Percentiles rank a stretch among this genome's conserved stretches.
Evolutionary conservation across 2,113 vertebrate species (phyloP).

Genomic region (Stomatorhinus ivindoensis): DNA sequence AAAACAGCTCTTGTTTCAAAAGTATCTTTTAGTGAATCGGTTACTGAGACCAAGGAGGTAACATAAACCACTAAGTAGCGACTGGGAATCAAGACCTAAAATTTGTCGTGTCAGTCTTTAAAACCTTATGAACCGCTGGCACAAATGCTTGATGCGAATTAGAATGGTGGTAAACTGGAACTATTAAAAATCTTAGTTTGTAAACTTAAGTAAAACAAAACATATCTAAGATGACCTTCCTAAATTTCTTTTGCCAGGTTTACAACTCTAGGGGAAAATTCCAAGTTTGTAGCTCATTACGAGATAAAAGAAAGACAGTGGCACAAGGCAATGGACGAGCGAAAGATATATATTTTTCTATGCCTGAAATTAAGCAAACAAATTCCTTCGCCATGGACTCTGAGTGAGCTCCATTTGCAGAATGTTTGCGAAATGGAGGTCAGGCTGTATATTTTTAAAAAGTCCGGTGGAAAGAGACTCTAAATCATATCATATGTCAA

Average conservation of each 20-base stretch:
- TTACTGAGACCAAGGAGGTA: background rate
- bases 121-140: background rate
- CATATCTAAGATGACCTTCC: background rate
- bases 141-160: background rate
- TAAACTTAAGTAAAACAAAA: background rate
- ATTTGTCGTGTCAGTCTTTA: background rate
- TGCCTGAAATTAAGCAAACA: constrained; percentile 5
- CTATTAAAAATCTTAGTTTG: background rate
- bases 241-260: background rate
- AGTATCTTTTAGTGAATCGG: background rate
- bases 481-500: constrained; percentile 34
- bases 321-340: background rate
- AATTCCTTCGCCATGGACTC: background rate
- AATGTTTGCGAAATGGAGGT: constrained; percentile 9
- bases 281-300: background rate
- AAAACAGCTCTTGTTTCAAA: background rate
- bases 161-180: background rate
- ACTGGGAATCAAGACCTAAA: background rate
- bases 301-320: background rate
- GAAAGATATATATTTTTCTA: background rate
- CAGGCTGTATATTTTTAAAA: constrained; percentile 12
- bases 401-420: background rate
- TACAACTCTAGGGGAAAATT: background rate
- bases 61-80: background rate
- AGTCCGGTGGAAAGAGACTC: constrained; percentile 22